Base-by-base conservation (phyloP, 2,797 vertebrate genomes). In the Cetoscarus ocellatus region DNA sequence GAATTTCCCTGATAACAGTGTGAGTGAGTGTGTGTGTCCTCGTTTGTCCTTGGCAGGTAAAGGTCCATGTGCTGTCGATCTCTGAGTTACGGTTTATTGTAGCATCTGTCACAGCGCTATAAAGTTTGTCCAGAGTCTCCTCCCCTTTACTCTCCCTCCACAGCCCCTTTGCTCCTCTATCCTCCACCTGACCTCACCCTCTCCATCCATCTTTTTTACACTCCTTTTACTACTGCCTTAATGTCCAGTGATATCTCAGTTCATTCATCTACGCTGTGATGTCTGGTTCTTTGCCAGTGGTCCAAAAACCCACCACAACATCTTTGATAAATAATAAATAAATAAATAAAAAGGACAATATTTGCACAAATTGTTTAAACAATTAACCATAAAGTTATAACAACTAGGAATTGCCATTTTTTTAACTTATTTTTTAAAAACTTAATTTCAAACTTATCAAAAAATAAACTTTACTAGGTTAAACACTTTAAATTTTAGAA, bases 101-200 rank as follows among this genome's bases (percentile, higher is more conserved):
- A 70, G 45, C 64, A 62, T 77, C 70, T 59, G 61, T 75, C 73
- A 63, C 63, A 11, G 64, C 1, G 17, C 76, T 66, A 13, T 67
- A 75, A 67, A 70, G 62, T 61, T 54, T 45, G 40, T 51, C 36
- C 40, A 43, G 15, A 38, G 45, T 36, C 48, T 40, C 27, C 36
- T 52, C 36, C 64, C 2, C 13, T 8, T 10, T 40, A 17, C 36
- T 52, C 36, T 59, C 2, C 13, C 7, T 10, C 58, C 7, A 9
- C 34, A 13, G 40, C 42, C 18, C 27, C 36, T 14, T 6, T 34
- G 1, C 34, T 66, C 64, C 59, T 59, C 39, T 5, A 1, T 10
- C 39, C 44, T 61, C 39, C 18, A 35, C 62, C 40, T 47, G 14
- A 45, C 61, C 34, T 63, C 11, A 42, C 49, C 50, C 17, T 44